phyloP scores from a whole-genome alignment of 2,113 vertebrate genomes.

The Dasyprocta punctata region DNA sequence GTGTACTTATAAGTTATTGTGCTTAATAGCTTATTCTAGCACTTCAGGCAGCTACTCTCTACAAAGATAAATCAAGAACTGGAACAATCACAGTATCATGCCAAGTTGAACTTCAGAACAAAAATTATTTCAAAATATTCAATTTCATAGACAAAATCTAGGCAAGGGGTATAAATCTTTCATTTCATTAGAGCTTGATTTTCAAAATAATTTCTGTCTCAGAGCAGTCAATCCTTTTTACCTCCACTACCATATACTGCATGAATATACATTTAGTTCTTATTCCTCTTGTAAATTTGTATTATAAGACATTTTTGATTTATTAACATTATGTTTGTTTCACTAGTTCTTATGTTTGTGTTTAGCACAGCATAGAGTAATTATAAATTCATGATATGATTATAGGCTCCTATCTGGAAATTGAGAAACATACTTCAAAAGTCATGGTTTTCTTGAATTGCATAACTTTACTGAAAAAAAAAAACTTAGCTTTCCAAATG shows the following conservation, averaged over 20 bases:
- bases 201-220: not conserved
- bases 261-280: not conserved
- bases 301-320: not conserved
- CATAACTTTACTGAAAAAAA: not conserved
- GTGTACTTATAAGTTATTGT: not conserved
- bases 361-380: not conserved
- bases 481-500: not conserved
- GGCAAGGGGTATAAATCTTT: not conserved
- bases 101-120: not conserved
- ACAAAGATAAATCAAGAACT: not conserved
- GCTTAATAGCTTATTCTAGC: not conserved
- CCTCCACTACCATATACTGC: not conserved
- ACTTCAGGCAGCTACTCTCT: not conserved
- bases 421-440: conserved; percentile 19
- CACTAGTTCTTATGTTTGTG: not conserved
- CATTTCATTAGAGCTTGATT: not conserved
- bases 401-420: not conserved
- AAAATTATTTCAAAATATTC: conserved; percentile 44
- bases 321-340: not conserved
- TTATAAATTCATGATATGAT: not conserved
- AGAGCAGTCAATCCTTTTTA: not conserved
- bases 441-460: not conserved
- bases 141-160: not conserved
- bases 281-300: not conserved
- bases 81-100: not conserved